Conservation (phyloP, 2,797 vertebrate genomes). For the Pipistrellus kuhlii region DNA sequence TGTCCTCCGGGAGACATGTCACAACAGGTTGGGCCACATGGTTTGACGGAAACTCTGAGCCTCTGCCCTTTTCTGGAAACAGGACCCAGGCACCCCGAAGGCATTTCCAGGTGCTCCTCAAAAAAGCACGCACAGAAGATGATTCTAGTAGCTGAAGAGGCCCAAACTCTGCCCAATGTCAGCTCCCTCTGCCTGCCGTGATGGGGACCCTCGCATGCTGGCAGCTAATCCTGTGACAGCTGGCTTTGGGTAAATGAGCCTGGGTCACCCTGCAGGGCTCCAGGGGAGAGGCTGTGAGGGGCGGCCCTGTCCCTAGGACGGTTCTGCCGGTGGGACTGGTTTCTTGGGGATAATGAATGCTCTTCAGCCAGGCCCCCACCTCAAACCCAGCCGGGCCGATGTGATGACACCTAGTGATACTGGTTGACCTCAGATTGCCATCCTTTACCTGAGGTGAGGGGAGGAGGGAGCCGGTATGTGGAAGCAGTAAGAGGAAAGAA, state of each 20-base stretch:
- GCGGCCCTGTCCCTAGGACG: conserved; percentile 20
- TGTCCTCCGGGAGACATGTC: neutral
- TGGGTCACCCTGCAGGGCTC: conserved; percentile 69
- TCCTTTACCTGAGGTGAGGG: conserved; percentile 59
- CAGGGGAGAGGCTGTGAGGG: neutral
- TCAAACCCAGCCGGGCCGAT: neutral
- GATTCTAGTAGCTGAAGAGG: conserved; percentile 45
- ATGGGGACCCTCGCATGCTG: conserved; percentile 63
- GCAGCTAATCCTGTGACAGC: conserved; percentile 78
- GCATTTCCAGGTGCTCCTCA: neutral
- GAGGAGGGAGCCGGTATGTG: neutral
- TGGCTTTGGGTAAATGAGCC: conserved; percentile 78
- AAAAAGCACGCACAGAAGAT: conserved; percentile 51
- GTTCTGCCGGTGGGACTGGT: conserved; percentile 55
- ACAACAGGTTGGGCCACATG: neutral
- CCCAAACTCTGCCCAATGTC: conserved; percentile 64
- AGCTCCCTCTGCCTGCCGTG: conserved; percentile 62
- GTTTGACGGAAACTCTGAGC: neutral
- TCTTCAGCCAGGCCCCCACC: conserved; percentile 19
- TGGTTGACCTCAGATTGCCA: conserved; percentile 53
- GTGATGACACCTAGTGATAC: neutral
- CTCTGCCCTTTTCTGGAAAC: conserved; percentile 7
- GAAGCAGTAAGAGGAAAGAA: neutral
- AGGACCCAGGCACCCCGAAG: conserved; percentile 17
- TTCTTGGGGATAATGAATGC: conserved; percentile 72